Evolutionary conservation across 2,888 invertebrate species (phyloP), one percentile per base, ranked within the genome.

Genomic region (Eilema caniola): DNA sequence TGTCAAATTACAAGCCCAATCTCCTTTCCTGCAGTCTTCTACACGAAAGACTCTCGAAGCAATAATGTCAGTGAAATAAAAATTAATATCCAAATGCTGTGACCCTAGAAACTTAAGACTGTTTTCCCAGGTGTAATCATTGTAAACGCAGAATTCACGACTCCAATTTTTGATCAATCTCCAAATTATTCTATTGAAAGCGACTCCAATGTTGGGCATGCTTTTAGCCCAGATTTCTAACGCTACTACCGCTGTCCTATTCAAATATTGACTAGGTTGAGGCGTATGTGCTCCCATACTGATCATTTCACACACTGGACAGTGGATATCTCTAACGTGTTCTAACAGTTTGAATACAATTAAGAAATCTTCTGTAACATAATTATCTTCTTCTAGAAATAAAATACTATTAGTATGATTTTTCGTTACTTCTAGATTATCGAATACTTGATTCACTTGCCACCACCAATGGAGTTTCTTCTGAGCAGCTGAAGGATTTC

Each of bases 391-490:
- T 71, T 88, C 74, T 20, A 88, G 69, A 73, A 89, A 80, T 75
- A 88, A 66, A 63, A 90, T 62, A 41, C 79, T 68, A 10, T 76
- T 67, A 10, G 86, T 56, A 65, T 83, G 69, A 71, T 75, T 41
- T 31, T 78, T 60, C 0, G 71, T 78, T 0, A 75, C 72, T 33
- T 77, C 68, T 20, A 90, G 37, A 65, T 85, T 67, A 33, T 89
- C 86, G 69, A 91, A 91, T 0, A 91, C 81, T 24, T 84, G 83
- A 61, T 85, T 88, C 4, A 79, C 72, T 70, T 84, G 87, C 92
- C 89, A 91, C 92, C 89, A 92, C 90, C 88, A 90, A 64, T 86
- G 87, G 25, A 86, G 86, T 67, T 91, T 91, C 7, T 70, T 64
- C 66, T 91, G 91, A 7, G 83, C 83, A 10, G 83, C 73, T 0